These are phyloP conservation scores for Apodemus sylvaticus DNA, from an alignment of 2,113 vertebrate genomes.

Conservation along the genomic window DNA sequence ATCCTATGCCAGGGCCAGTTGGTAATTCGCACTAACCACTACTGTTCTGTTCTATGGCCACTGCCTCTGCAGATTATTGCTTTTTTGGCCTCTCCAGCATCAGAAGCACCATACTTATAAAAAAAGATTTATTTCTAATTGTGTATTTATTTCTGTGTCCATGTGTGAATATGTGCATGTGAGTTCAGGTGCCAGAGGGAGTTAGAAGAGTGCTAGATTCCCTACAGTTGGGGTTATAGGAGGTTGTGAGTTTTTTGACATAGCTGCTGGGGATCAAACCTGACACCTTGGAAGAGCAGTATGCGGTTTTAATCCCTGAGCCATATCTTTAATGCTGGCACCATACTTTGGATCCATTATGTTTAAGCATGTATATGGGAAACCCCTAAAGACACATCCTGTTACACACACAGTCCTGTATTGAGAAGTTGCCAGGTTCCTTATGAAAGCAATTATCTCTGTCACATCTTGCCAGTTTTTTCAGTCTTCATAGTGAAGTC, in stretches of 20 bases:
- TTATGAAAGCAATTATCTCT: background rate
- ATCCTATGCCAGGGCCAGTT: background rate
- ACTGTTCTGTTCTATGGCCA: background rate
- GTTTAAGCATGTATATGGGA: background rate
- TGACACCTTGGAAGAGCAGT: background rate
- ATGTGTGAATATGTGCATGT: background rate
- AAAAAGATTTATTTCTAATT: too few species aligned
- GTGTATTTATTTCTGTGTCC: background rate
- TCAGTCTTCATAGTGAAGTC: background rate
- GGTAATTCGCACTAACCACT: background rate
- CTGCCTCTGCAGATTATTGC: background rate
- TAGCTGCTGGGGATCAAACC: background rate
- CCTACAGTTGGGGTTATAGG: background rate
- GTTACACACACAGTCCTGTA: background rate
- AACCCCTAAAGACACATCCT: background rate
- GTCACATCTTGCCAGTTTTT: background rate
- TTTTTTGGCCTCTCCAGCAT: background rate
- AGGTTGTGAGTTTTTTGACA: background rate
- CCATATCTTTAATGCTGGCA: too few species aligned
- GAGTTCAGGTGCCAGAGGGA: background rate
- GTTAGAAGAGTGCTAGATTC: background rate
- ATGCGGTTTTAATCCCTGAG: background rate
- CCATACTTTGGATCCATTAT: background rate
- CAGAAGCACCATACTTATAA: background rate
- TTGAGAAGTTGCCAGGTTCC: background rate